Evolutionary conservation across 2,888 invertebrate genomes (phyloP).

Genomic region (Barypeithes pellucidus): DNA sequence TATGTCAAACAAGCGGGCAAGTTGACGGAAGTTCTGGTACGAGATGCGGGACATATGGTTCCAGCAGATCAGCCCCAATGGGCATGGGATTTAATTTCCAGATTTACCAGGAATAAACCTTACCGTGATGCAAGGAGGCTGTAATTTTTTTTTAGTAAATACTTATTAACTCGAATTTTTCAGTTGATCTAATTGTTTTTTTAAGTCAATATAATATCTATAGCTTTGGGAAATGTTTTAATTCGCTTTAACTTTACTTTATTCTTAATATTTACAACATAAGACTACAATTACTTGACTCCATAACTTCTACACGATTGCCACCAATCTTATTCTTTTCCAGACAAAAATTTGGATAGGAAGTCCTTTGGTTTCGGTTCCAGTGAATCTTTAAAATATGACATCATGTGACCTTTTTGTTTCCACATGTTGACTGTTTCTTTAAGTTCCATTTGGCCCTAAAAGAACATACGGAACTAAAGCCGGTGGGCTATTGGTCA

Average conservation of each 20-base stretch:
- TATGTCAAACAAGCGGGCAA: conserved; percentile 82
- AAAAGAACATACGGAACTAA: conserved; percentile 55
- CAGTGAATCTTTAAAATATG: conserved; percentile 87
- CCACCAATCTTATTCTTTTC: conserved; percentile 72
- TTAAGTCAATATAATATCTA: neutral
- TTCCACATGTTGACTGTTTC: conserved; percentile 92
- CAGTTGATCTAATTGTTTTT: neutral
- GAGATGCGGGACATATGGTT: conserved; percentile 89
- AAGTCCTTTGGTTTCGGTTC: conserved; percentile 93
- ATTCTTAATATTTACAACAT: conserved; percentile 31
- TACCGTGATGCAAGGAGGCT: conserved; percentile 23
- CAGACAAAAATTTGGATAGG: conserved; percentile 89
- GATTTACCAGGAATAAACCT: conserved; percentile 73
- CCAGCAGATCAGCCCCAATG: conserved; percentile 86
- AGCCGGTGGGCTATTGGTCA: neutral
- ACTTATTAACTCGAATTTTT: conserved; percentile 4
- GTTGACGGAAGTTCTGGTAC: conserved; percentile 82
- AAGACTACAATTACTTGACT: conserved; percentile 3
- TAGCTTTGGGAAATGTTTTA: neutral
- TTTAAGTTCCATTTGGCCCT: conserved; percentile 97
- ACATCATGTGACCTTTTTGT: conserved; percentile 91
- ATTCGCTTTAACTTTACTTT: neutral
- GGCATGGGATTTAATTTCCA: conserved; percentile 82
- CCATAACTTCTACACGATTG: neutral
- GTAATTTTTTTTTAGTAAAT: conserved; percentile 1